Percentiles rank a stretch among this genome's conserved stretches.
Evolutionary conservation across 2,888 invertebrate genomes (phyloP).

Genomic region (Synergus gifuensis): DNA sequence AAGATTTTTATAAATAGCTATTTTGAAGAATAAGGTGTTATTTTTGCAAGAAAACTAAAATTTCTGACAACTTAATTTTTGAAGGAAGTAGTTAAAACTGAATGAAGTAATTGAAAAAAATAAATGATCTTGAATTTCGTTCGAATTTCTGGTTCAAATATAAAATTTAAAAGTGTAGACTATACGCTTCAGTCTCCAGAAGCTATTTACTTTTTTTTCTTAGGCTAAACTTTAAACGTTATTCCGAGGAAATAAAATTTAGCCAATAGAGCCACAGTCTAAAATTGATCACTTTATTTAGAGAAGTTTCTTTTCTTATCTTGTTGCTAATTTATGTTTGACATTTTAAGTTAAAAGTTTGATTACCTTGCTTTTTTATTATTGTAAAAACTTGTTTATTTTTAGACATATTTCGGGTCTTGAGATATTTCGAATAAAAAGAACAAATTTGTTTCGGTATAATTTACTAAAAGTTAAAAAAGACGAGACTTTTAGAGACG

Average conservation of each 20-base stretch:
- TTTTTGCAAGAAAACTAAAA: too few species aligned
- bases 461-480: neutral
- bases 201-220: neutral
- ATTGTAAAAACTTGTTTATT: neutral
- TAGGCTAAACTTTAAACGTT: neutral
- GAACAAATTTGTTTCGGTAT: too few species aligned
- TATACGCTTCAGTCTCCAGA: neutral
- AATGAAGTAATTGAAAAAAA: neutral
- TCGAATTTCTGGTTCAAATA: too few species aligned
- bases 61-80: neutral
- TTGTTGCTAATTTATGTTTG: neutral
- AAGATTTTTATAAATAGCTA: too few species aligned
- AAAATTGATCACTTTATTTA: slow-evolving; percentile 1
- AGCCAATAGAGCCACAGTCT: neutral
- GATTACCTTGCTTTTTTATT: neutral
- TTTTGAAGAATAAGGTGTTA: too few species aligned
- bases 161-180: neutral
- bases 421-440: too few species aligned
- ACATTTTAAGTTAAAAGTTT: neutral
- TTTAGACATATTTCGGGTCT: neutral
- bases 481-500: neutral
- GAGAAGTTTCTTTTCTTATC: neutral
- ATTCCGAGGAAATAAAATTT: neutral
- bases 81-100: neutral
- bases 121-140: neutral